Evolutionary conservation across 2,888 invertebrate genomes (phyloP).

Genomic region (Napeogenes sylphis): DNA sequence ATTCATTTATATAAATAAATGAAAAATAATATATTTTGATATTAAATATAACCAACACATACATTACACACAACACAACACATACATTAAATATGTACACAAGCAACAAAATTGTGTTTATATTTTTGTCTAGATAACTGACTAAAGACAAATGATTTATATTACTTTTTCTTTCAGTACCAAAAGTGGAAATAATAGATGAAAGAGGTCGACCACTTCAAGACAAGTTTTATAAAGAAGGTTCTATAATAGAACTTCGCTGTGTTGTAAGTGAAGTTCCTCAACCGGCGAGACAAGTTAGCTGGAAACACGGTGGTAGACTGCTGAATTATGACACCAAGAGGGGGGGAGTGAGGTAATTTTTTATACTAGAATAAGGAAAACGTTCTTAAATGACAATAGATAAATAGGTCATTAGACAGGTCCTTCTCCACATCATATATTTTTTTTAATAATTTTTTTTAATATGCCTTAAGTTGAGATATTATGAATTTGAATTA

Average conservation of each 20-base stretch:
- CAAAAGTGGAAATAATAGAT: constrained; percentile 88
- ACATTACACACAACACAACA: no score
- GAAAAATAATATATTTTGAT: no score
- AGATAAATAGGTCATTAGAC: no score
- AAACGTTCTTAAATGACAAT: background rate
- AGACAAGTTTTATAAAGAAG: constrained; percentile 90
- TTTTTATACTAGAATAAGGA: background rate
- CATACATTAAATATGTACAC: no score
- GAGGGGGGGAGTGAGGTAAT: constrained; percentile 87
- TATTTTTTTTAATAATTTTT: no score
- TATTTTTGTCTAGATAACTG: no score
- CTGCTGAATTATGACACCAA: constrained; percentile 88
- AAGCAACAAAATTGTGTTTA: no score
- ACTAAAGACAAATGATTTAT: background rate
- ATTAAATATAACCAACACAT: no score
- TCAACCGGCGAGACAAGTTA: constrained; percentile 84
- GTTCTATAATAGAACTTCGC: constrained; percentile 88
- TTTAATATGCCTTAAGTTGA: no score
- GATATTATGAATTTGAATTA: no score
- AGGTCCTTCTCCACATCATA: no score
- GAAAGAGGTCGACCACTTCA: constrained; percentile 85
- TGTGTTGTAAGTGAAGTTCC: constrained; percentile 90
- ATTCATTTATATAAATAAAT: no score
- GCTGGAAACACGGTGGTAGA: constrained; percentile 87
- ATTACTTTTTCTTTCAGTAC: constrained; percentile 75